Conservation (phyloP, 2,888 invertebrate genomes). For the Nomada fucata region DNA sequence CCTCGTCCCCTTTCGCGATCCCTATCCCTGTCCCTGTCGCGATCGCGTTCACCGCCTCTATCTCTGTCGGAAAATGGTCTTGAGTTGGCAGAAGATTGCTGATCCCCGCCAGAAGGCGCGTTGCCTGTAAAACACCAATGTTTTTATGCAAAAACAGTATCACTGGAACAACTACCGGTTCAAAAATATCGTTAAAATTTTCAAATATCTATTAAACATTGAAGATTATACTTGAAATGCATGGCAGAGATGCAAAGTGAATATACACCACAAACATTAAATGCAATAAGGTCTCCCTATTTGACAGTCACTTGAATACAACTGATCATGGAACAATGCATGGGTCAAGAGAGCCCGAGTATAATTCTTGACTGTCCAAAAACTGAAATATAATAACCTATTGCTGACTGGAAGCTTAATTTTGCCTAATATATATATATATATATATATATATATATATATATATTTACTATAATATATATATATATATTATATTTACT, state of each 20-base stretch:
- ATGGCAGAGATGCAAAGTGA: background rate
- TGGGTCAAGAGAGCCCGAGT: no score
- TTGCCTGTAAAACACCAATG: conserved; percentile 65
- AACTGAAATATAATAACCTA: no score
- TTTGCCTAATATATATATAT: no score
- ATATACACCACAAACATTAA: background rate
- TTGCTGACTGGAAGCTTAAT: no score
- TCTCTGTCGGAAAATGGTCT: conserved; percentile 82
- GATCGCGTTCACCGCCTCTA: conserved; percentile 83
- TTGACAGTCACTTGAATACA: no score
- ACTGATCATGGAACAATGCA: no score
- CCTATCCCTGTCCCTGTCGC: conserved; percentile 74
- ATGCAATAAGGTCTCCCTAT: no score
- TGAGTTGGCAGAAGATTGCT: conserved; percentile 73
- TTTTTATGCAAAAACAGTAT: background rate
- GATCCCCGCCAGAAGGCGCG: conserved; percentile 76
- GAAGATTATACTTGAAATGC: background rate
- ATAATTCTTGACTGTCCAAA: no score
- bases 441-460: no score
- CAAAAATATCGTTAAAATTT: conserved; percentile 37
- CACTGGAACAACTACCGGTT: conserved; percentile 37
- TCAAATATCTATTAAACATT: background rate
- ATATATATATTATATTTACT: no score
- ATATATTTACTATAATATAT: no score
- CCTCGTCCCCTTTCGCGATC: conserved; percentile 74